phyloP scores from a whole-genome alignment of 2,113 vertebrate genomes.

The Apteryx mantelli region DNA sequence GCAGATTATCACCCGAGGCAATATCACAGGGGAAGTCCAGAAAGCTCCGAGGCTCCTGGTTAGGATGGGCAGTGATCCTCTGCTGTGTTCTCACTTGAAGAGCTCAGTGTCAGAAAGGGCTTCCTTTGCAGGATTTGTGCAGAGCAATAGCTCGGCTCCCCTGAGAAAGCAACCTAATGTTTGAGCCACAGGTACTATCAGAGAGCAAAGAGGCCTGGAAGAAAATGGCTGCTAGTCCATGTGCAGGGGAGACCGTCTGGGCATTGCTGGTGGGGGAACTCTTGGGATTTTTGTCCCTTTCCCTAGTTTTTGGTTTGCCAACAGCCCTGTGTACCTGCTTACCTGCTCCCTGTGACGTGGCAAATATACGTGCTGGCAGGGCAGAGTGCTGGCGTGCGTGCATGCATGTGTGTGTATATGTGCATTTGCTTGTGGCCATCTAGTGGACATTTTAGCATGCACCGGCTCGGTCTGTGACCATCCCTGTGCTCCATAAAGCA shows the following conservation, averaged over 20 bases:
- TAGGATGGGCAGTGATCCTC: not conserved
- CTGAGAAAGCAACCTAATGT: not conserved
- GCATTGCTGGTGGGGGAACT: fast-evolving
- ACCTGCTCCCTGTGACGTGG: not conserved
- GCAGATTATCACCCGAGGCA: not conserved
- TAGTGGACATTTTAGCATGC: not conserved
- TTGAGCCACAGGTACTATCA: not conserved
- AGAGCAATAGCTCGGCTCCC: fast-evolving
- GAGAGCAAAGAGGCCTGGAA: not conserved
- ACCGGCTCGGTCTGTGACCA: not conserved
- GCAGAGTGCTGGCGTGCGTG: not conserved
- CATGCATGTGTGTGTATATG: fast-evolving
- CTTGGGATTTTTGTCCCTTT: not conserved
- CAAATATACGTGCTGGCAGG: not conserved
- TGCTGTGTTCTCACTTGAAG: not conserved
- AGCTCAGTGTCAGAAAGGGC: not conserved
- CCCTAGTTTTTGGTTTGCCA: not conserved
- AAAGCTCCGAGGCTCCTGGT: not conserved
- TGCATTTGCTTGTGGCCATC: slow-evolving; percentile 43
- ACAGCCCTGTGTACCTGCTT: not conserved
- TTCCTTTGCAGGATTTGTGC: not conserved
- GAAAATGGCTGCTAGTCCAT: fast-evolving
- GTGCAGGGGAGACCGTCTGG: not conserved
- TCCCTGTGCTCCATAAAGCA: not conserved
- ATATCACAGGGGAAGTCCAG: not conserved